Conservation (phyloP, 2,888 invertebrate genomes). For the Limnephilus lunatus region DNA sequence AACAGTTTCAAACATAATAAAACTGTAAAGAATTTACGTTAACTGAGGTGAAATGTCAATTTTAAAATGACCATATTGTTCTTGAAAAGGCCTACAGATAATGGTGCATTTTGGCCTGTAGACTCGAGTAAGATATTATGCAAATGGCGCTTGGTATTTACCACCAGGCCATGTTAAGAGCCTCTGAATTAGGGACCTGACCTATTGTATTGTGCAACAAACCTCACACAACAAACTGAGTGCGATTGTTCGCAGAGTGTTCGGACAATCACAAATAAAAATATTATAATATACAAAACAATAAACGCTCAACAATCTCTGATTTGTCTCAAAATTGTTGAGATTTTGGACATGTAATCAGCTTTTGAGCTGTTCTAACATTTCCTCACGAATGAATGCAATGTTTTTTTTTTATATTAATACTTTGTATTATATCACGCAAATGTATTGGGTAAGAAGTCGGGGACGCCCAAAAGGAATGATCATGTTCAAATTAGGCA, state of each 20-base stretch:
- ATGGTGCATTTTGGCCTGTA: background rate
- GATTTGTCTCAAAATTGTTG: background rate
- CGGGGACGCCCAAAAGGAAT: too few relatives aligned
- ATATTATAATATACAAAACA: background rate
- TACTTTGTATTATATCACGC: too few relatives aligned
- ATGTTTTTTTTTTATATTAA: too few relatives aligned
- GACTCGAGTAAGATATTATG: background rate
- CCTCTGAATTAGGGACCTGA: constrained; percentile 8
- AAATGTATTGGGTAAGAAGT: too few relatives aligned
- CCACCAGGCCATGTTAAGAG: background rate
- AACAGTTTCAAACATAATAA: background rate
- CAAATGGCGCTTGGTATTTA: background rate
- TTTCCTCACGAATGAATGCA: too few relatives aligned
- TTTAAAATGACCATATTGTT: background rate
- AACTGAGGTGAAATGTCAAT: background rate
- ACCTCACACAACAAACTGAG: background rate
- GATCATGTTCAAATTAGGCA: too few relatives aligned
- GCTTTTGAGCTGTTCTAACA: too few relatives aligned
- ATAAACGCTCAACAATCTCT: background rate
- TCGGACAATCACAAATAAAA: background rate
- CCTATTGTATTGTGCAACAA: constrained; percentile 34
- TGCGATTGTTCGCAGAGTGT: background rate
- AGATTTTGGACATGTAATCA: background rate
- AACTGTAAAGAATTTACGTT: background rate
- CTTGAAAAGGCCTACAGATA: background rate